phyloP scores from a whole-genome alignment of 2,797 vertebrate species.

The Scyliorhinus canicula region DNA sequence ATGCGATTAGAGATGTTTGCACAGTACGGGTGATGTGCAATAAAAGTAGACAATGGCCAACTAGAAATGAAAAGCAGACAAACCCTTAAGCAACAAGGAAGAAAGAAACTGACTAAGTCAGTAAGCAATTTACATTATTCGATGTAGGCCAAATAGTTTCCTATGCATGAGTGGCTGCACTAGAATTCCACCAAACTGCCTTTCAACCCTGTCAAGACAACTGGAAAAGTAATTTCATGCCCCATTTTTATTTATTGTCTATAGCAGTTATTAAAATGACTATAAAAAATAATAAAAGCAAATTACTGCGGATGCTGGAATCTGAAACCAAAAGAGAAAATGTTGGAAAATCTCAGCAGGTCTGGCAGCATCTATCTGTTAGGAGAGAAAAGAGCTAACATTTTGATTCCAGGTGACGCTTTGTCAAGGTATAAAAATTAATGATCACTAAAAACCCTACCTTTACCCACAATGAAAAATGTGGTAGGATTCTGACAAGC shows the following conservation, averaged over 20 bases:
- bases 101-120: background rate
- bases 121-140: background rate
- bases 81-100: background rate
- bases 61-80: background rate
- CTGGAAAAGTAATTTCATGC: background rate
- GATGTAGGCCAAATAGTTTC: background rate
- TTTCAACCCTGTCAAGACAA: background rate
- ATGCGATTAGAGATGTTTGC: no score
- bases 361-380: no score
- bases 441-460: background rate
- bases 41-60: background rate
- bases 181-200: background rate
- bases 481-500: background rate
- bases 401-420: no score
- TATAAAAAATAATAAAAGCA: no score
- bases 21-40: no score
- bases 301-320: no score
- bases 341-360: no score
- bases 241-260: background rate
- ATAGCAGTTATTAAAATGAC: background rate
- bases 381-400: no score
- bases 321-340: no score
- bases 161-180: background rate
- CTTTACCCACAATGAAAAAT: background rate
- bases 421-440: no score